Base-by-base conservation (phyloP, 2,888 invertebrate genomes). In the Spodoptera exigua region DNA sequence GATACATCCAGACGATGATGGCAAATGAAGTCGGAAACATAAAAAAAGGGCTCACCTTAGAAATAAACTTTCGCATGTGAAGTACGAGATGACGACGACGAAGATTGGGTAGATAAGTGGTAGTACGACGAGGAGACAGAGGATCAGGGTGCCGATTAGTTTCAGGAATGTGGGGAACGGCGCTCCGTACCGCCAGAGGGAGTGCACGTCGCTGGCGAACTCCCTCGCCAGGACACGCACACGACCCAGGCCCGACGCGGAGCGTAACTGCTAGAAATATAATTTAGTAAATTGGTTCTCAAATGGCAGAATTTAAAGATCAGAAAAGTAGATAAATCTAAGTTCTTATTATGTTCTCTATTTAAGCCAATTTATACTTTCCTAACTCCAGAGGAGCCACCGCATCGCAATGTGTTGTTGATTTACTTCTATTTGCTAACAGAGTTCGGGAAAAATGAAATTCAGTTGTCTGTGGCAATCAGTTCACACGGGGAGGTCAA, bases 141-240 rank as follows among this genome's bases (percentile, higher is more conserved):
- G 83, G n/a, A 92, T 57, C 37, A 93, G 64, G 5, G 93, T 89
- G 63, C 88, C 92, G 52, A 94, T 87, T 37, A 94, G 85, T 65
- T 94, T 94, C 54, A 94, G 88, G 79, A 94, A 91, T 35, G 94
- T 94, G 12, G 94, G 94, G 79, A 94, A 93, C 0, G 94, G 92
- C 11, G 94, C 91, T 14, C 94, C 93, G 68, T 94, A 91, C 45
- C 86, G 88, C 94, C 94, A 94, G 36, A 94, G 79, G 0, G 90
- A 78, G 45, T 78, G 79, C 5, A 94, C 85, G 70, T 94, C 94
- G 36, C 81, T 68, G 4, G 80, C 80, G 65, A 94, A 94, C 75
- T 92, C 91, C 5, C 88, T 83, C 27, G 84, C 74, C 12, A 91
- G 68, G 41, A 93, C 82, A 36, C 87, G 84, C 52, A 88, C 59